Conservation (phyloP, 2,113 vertebrate genomes). For the Istiophorus platypterus region DNA sequence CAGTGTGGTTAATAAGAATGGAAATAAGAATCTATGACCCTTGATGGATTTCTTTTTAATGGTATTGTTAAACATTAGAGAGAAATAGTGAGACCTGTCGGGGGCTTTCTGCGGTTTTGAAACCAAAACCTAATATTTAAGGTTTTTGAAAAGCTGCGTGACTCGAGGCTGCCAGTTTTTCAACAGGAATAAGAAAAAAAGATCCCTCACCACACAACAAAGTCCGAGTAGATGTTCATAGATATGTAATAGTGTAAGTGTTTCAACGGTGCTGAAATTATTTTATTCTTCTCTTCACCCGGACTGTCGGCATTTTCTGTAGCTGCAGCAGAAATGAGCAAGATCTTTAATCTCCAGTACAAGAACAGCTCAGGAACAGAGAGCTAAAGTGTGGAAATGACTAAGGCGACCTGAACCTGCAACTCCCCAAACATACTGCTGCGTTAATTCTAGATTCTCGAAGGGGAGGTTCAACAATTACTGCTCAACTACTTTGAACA, state of each 20-base stretch:
- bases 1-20: background rate
- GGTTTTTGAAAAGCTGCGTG: background rate
- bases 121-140: background rate
- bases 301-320: constrained; percentile 18
- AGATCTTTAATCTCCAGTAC: too few relatives aligned
- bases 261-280: background rate
- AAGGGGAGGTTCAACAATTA: background rate
- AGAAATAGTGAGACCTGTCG: background rate
- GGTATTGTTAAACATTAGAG: background rate
- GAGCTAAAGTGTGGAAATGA: background rate
- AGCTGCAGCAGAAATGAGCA: background rate
- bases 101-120: background rate
- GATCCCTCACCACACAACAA: background rate
- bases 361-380: background rate
- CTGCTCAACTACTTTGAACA: too few relatives aligned
- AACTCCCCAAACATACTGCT: background rate
- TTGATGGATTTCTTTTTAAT: background rate
- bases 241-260: background rate
- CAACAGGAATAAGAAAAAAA: background rate
- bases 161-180: background rate
- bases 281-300: background rate
- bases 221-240: background rate
- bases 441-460: background rate
- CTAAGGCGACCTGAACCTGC: background rate
- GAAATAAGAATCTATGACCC: too few relatives aligned